Evolutionary conservation across 2,113 vertebrate genomes (phyloP).

Genomic region (Trogon melanurus): DNA sequence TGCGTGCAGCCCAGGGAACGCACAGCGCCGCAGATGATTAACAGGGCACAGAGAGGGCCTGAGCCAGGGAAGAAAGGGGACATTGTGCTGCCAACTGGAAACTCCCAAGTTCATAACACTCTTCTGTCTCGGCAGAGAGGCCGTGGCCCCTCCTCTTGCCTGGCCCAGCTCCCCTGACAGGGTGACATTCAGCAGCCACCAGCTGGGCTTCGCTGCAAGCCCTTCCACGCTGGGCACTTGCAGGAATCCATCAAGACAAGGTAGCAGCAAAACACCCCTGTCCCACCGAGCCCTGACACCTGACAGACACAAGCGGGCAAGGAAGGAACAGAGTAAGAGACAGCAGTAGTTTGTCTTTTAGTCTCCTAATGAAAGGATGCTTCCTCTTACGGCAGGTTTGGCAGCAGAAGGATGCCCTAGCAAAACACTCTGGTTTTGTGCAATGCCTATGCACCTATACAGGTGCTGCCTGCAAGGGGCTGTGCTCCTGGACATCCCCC

Average conservation of each 20-base stretch:
- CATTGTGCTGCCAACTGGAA: conserved; percentile 61
- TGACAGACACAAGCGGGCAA: fast-evolving
- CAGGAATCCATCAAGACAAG: background rate
- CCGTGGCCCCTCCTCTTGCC: background rate
- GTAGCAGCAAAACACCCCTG: background rate
- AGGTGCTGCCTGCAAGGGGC: background rate
- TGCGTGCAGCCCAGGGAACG: background rate
- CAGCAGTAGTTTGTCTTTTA: background rate
- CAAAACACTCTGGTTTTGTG: fast-evolving
- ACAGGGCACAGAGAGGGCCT: conserved; percentile 36
- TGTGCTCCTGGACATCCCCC: background rate
- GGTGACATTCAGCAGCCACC: conserved; percentile 25
- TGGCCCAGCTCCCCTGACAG: background rate
- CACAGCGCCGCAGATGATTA: background rate
- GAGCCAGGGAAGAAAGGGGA: conserved; percentile 62
- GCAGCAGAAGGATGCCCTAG: background rate
- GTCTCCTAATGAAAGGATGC: background rate
- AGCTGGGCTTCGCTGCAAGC: background rate
- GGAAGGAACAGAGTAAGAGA: background rate
- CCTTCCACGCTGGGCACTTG: background rate
- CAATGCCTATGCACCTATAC: background rate
- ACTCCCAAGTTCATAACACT: conserved; percentile 32
- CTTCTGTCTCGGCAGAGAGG: conserved; percentile 16
- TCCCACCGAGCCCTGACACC: background rate
- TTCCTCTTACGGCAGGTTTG: background rate